These are phyloP conservation scores for Drosophila neonasuta DNA, from an alignment of 2,888 invertebrate species.

Conservation along the genomic window DNA sequence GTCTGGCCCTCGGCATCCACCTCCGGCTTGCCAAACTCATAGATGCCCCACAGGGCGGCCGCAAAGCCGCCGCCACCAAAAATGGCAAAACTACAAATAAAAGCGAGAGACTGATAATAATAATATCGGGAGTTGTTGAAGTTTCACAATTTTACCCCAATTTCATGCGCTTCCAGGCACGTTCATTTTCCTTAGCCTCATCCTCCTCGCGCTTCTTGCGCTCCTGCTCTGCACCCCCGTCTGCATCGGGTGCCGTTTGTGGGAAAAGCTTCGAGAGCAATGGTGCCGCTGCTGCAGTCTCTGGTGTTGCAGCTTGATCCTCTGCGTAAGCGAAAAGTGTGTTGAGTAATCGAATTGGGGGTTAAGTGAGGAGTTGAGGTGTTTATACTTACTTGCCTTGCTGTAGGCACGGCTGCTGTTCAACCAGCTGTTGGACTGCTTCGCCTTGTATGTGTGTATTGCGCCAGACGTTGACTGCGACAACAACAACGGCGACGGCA, in stretches of 20 bases:
- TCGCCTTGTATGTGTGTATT: conserved; percentile 11
- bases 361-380: background rate
- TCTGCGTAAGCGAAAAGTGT: conserved; percentile 19
- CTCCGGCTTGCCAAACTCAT: conserved; percentile 89
- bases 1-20: conserved; percentile 87
- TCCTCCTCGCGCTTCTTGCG: conserved; percentile 85
- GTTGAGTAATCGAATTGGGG: conserved; percentile 29
- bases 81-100: conserved; percentile 83
- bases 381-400: conserved; percentile 58
- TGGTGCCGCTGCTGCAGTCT: conserved; percentile 51
- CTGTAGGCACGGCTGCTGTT: conserved; percentile 43
- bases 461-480: conserved; percentile 14
- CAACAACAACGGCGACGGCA: conserved; percentile 4
- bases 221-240: conserved; percentile 83
- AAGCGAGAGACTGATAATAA: too few relatives aligned
- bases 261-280: conserved; percentile 85
- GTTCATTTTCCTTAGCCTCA: conserved; percentile 86
- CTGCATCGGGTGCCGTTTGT: conserved; percentile 83
- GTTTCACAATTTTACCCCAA: conserved; percentile 83
- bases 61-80: conserved; percentile 86
- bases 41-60: conserved; percentile 85
- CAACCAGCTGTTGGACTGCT: conserved; percentile 17
- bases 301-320: conserved; percentile 20
- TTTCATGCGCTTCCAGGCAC: conserved; percentile 89
- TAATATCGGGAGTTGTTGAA: background rate